Base-by-base conservation (phyloP, 2,797 vertebrate species). In the Liasis olivaceus region DNA sequence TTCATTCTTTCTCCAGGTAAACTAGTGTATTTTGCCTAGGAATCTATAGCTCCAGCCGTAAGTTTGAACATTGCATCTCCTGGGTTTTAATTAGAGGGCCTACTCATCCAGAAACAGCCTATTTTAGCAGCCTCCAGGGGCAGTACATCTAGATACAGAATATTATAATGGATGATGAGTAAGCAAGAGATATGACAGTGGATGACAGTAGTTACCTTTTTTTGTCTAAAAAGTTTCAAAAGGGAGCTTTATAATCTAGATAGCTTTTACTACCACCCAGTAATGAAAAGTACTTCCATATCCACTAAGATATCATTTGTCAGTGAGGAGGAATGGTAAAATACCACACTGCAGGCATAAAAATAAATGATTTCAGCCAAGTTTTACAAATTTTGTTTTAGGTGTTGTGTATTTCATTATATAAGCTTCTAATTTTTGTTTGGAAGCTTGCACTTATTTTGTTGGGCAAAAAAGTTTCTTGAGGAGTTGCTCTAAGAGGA, bases 401-500 rank as follows among this genome's bases (percentile, higher is more conserved):
- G 51, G 56, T 69, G 8, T 69, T 31, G 63, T 15, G 1, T 13
- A 56, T 5, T 47, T n/a, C 64, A 54, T 51, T 15, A 51, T 28
- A 89, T 8, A 54, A 66, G 15, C 12, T 66, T 64, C 42, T 64
- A 51, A 20, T 66, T 89, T 89, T 51, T 89, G 62, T 89, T 66
- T 47, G 64, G 56, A 58, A 58, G 22, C 20, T 69, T 56, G 2
- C 17, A 69, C 3, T 89, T 63, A 31, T 3, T 42, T 89, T 69
- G 88, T 31, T 54, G 54, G 12, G 28, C 54, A 89, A 7, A 31
- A 12, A 26, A 72, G n/a, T 26, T 89, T 7, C 15, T 93, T 91
- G 88, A 94, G 95, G 95, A 96, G 91, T 81, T 85, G 88, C 66
- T 66, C 94, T 81, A 89, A 90, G 93, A 92, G 66, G 93, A 92